A percentile compares a stretch with the other conserved stretches of the same genome.
These are phyloP conservation scores for Astyanax mexicanus DNA, from an alignment of 2,797 vertebrate species.

Conservation along the genomic window DNA sequence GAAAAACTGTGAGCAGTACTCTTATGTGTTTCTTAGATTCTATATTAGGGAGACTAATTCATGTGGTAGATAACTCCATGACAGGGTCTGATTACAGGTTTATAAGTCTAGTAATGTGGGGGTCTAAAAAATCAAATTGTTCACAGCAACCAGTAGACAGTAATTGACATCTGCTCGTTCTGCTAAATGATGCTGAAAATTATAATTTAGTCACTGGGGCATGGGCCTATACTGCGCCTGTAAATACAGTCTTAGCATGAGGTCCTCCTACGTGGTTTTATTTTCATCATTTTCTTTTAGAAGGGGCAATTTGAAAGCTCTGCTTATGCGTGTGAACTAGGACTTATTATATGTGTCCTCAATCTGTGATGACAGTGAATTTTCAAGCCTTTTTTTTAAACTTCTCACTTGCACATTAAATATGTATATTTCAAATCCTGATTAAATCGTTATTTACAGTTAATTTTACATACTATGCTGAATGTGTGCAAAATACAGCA, in stretches of 20 bases:
- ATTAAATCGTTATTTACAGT: neutral
- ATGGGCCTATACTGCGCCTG: constrained; percentile 45
- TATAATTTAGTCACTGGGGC: constrained; percentile 47
- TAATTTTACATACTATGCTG: too few relatives aligned
- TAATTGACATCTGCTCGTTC: constrained; percentile 57
- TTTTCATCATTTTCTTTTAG: constrained; percentile 45
- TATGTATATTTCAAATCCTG: neutral
- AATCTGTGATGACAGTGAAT: constrained; percentile 20
- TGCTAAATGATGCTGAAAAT: constrained; percentile 54
- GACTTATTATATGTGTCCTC: constrained; percentile 36
- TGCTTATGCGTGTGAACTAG: constrained; percentile 31
- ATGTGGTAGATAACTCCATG: constrained; percentile 7
- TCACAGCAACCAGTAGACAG: constrained; percentile 50
- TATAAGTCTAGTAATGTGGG: constrained; percentile 43
- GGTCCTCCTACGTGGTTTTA: constrained; percentile 53
- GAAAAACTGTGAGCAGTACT: too few relatives aligned
- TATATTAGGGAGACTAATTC: constrained; percentile 10
- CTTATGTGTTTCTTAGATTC: neutral
- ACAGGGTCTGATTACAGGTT: constrained; percentile 51
- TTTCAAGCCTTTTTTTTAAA: constrained; percentile 27
- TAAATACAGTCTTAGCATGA: constrained; percentile 53
- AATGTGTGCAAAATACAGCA: too few relatives aligned
- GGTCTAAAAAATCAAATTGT: constrained; percentile 36
- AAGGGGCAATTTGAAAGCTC: constrained; percentile 42
- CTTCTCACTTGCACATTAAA: neutral